Evolutionary conservation across 2,113 vertebrate genomes (phyloP).

Genomic region (Columba janthina): DNA sequence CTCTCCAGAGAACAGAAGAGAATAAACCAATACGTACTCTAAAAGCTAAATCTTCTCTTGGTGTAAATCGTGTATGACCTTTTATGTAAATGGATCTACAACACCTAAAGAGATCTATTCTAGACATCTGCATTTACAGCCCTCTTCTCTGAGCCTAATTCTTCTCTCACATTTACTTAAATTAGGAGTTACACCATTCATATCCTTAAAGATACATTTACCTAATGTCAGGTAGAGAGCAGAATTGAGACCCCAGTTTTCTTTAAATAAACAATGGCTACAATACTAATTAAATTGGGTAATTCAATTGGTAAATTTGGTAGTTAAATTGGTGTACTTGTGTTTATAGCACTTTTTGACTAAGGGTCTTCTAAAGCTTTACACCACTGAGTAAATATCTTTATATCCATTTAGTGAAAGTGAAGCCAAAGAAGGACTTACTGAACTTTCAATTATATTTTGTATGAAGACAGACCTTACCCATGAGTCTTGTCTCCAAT

Average conservation of each 20-base stretch:
- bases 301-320: neutral
- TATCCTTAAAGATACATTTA: neutral
- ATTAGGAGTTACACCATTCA: neutral
- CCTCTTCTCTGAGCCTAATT: neutral
- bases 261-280: neutral
- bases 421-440: neutral
- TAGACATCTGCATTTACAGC: neutral
- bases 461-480: neutral
- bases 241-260: neutral
- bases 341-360: neutral
- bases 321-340: neutral
- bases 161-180: neutral
- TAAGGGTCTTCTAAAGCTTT: neutral
- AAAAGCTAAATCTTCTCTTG: neutral
- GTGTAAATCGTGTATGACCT: neutral
- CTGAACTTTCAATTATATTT: neutral
- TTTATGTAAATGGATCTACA: neutral
- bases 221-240: neutral
- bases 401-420: neutral
- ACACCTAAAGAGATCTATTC: neutral
- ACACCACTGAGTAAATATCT: neutral
- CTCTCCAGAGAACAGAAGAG: conserved; percentile 12
- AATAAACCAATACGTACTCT: neutral
- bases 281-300: neutral
- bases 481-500: neutral